Conservation (phyloP, 1,140 invertebrate species). For the Lepidotrigona ventralis region DNA sequence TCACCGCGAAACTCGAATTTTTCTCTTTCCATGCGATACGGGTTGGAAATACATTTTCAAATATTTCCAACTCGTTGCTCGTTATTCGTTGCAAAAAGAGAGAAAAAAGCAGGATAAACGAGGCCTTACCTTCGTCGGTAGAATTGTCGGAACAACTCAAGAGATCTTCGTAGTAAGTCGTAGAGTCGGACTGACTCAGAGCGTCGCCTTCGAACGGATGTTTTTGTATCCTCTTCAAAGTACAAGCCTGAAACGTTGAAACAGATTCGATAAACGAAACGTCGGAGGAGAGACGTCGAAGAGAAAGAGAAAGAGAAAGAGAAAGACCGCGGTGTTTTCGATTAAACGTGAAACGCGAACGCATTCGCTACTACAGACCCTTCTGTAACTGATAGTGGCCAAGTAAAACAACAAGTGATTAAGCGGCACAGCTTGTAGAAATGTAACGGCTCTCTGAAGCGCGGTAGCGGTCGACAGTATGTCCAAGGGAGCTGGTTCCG, state of each 20-base stretch:
- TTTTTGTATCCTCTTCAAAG: conserved; percentile 90
- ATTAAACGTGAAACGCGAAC: neutral
- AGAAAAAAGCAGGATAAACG: too few species aligned
- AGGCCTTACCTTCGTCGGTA: conserved; percentile 87
- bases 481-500: conserved; percentile 82
- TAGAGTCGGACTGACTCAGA: conserved; percentile 93
- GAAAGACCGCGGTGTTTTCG: too few species aligned
- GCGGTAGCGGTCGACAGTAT: conserved; percentile 84
- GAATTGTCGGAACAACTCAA: conserved; percentile 94
- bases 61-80: too few species aligned
- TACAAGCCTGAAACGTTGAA: conserved; percentile 83
- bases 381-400: conserved; percentile 93
- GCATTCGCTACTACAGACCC: conserved; percentile 79
- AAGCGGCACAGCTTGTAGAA: conserved; percentile 85
- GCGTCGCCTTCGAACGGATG: conserved; percentile 89
- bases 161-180: conserved; percentile 96
- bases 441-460: conserved; percentile 84
- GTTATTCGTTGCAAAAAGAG: too few species aligned
- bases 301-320: too few species aligned
- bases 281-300: too few species aligned
- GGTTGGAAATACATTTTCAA: too few species aligned
- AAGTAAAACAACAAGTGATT: conserved; percentile 92
- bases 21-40: too few species aligned
- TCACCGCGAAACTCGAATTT: too few species aligned
- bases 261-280: conserved; percentile 8